A percentile compares a stretch with the other conserved stretches of the same genome.
phyloP scores from a whole-genome alignment of 2,888 invertebrate genomes.

The Caenorhabditis sp. region DNA sequence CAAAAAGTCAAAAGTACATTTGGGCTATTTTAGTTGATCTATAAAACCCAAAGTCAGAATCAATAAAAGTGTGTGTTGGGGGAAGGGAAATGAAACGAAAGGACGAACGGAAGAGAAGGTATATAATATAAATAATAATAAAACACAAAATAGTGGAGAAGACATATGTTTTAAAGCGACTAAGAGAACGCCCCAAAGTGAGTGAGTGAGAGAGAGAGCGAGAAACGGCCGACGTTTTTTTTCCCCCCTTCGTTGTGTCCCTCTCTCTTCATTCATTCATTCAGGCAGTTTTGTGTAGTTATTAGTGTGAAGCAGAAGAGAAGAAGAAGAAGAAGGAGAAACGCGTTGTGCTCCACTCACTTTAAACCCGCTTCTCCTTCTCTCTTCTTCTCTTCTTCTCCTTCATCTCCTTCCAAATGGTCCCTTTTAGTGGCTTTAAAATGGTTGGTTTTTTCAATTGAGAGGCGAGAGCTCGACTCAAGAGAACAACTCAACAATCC shows the following conservation, averaged over 20 bases:
- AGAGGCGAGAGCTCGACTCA: neutral
- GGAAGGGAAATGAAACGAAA: slow-evolving; percentile 9
- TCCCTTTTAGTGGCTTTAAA: slow-evolving; percentile 4
- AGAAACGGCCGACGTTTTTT: neutral
- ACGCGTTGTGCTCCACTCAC: neutral
- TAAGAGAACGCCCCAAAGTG: slow-evolving; percentile 4
- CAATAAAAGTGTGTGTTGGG: slow-evolving; percentile 1
- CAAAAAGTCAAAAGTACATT: too few species aligned
- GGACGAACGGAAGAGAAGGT: neutral
- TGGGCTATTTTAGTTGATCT: too few species aligned
- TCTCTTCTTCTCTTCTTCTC: slow-evolving; percentile 3
- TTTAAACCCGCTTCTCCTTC: slow-evolving; percentile 3
- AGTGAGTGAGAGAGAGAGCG: neutral
- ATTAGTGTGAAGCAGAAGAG: slow-evolving; percentile 1
- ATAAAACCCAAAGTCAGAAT: neutral
- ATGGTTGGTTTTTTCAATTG: neutral
- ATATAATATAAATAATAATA: neutral
- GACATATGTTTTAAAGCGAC: slow-evolving; percentile 1
- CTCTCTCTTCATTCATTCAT: too few species aligned
- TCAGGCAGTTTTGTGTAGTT: slow-evolving; percentile 1
- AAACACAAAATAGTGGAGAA: slow-evolving; percentile 5
- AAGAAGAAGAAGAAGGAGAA: neutral
- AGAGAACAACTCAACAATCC: neutral
- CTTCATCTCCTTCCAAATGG: neutral
- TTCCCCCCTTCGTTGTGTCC: too few species aligned